These are phyloP conservation scores for Pitta sordida DNA, from an alignment of 2,113 vertebrate genomes.

Conservation along the genomic window DNA sequence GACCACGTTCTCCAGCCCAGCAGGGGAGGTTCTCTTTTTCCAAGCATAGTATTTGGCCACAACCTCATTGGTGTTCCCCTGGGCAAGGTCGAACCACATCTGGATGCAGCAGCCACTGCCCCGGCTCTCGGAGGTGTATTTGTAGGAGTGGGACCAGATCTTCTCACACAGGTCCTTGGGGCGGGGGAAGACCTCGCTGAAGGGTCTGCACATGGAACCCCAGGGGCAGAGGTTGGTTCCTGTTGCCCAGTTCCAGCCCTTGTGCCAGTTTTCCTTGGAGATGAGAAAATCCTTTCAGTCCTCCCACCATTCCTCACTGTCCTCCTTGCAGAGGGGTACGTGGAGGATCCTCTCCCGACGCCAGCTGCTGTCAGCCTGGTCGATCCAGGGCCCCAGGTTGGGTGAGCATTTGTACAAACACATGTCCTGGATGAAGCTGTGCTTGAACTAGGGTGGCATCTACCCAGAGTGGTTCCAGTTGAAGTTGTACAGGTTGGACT, in stretches of 20 bases:
- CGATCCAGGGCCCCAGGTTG: constrained; percentile 71
- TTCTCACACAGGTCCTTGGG: constrained; percentile 83
- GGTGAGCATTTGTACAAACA: constrained; percentile 95
- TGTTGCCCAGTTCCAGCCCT: constrained; percentile 88
- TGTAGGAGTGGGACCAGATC: constrained; percentile 88
- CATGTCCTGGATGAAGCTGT: constrained; percentile 91
- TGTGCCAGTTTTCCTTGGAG: constrained; percentile 90
- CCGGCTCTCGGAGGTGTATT: constrained; percentile 61
- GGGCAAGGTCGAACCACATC: constrained; percentile 82
- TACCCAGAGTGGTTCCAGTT: constrained; percentile 90
- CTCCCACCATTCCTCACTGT: constrained; percentile 86
- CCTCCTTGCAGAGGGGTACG: constrained; percentile 85
- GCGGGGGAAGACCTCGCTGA: constrained; percentile 72
- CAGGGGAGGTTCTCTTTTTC: neutral
- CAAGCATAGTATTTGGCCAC: constrained; percentile 77
- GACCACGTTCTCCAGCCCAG: accelerated
- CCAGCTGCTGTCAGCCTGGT: constrained; percentile 76
- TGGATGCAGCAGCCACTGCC: constrained; percentile 86
- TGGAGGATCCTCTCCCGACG: constrained; percentile 81
- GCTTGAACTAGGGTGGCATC: constrained; percentile 80
- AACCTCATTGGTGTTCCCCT: constrained; percentile 71
- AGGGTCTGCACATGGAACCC: constrained; percentile 68
- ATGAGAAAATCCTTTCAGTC: constrained; percentile 80
- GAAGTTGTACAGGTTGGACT: constrained; percentile 90
- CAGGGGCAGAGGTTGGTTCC: constrained; percentile 81